These are phyloP conservation scores for Oreonectes daqikongensis DNA, from an alignment of 2,797 vertebrate genomes.

Conservation along the genomic window DNA sequence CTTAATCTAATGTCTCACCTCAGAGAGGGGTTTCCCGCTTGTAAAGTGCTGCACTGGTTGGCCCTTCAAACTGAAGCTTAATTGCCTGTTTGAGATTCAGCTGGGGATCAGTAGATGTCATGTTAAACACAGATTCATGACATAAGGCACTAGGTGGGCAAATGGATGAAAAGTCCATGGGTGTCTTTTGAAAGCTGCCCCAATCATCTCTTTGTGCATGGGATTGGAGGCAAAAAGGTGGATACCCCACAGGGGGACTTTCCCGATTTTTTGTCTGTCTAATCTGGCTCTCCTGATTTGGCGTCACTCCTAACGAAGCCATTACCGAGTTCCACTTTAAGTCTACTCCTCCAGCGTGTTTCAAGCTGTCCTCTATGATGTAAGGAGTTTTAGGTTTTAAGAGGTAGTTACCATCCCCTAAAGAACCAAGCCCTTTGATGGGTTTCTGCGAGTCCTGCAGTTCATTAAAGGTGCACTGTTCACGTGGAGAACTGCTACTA, in stretches of 20 bases:
- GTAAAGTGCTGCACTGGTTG: constrained; percentile 77
- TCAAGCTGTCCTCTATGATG: constrained; percentile 58
- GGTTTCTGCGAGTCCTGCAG: constrained; percentile 62
- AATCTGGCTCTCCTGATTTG: constrained; percentile 69
- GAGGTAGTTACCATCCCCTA: constrained; percentile 58
- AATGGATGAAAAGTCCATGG: constrained; percentile 63
- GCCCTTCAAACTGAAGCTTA: constrained; percentile 85
- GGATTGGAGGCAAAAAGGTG: constrained; percentile 68
- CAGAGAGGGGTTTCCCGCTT: constrained; percentile 83
- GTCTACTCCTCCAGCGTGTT: constrained; percentile 52
- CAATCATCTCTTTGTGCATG: constrained; percentile 66
- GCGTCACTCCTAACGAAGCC: constrained; percentile 77
- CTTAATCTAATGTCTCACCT: constrained; percentile 55
- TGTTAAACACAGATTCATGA: constrained; percentile 64
- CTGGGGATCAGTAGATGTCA: constrained; percentile 78
- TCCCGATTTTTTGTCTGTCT: constrained; percentile 66
- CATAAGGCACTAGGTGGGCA: constrained; percentile 73
- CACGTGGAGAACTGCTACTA: constrained; percentile 62
- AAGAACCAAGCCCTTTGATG: constrained; percentile 59
- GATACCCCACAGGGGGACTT: constrained; percentile 72
- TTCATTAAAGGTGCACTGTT: constrained; percentile 64
- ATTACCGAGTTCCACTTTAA: constrained; percentile 77
- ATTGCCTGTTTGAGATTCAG: constrained; percentile 84
- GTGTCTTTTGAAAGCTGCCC: constrained; percentile 68
- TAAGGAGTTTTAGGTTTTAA: constrained; percentile 64